Conservation (phyloP, 2,888 invertebrate genomes). For the Calephelis perditalis region DNA sequence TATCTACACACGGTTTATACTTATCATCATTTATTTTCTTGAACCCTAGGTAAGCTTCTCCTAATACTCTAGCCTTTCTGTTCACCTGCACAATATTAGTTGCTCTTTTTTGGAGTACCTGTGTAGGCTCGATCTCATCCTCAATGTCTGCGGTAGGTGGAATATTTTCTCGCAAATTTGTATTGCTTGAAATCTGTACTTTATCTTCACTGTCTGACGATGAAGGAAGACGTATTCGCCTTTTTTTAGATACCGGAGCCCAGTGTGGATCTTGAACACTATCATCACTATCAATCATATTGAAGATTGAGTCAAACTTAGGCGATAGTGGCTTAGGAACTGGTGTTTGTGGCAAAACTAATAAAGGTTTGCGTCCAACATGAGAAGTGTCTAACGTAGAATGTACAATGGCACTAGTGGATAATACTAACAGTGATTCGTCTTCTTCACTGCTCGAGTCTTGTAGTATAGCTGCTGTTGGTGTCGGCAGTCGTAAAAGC, state of each 20-base stretch:
- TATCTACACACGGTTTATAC: conserved; percentile 12
- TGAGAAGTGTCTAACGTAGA: conserved; percentile 6
- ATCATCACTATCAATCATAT: conserved; percentile 6
- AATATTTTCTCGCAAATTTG: conserved; percentile 5
- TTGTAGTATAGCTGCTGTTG: conserved; percentile 6
- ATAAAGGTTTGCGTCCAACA: conserved; percentile 4
- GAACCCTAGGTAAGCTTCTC: conserved; percentile 11
- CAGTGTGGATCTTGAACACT: conserved; percentile 6
- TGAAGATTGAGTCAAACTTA: conserved; percentile 4
- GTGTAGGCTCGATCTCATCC: conserved; percentile 6
- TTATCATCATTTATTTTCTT: conserved; percentile 10
- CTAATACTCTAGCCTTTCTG: conserved; percentile 13
- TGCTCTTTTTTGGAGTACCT: conserved; percentile 6
- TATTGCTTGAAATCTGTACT: conserved; percentile 6
- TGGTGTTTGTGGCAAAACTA: conserved; percentile 6
- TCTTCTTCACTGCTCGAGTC: background rate
- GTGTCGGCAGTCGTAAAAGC: conserved; percentile 5
- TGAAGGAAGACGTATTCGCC: conserved; percentile 3
- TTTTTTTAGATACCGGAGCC: conserved; percentile 6
- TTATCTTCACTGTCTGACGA: conserved; percentile 3
- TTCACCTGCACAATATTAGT: conserved; percentile 10
- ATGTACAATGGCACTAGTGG: conserved; percentile 6
- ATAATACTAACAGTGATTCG: conserved; percentile 6
- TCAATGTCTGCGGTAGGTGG: conserved; percentile 6
- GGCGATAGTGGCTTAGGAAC: conserved; percentile 6